Base-by-base conservation (phyloP, 2,888 invertebrate species). In the Aspidiotus destructor region DNA sequence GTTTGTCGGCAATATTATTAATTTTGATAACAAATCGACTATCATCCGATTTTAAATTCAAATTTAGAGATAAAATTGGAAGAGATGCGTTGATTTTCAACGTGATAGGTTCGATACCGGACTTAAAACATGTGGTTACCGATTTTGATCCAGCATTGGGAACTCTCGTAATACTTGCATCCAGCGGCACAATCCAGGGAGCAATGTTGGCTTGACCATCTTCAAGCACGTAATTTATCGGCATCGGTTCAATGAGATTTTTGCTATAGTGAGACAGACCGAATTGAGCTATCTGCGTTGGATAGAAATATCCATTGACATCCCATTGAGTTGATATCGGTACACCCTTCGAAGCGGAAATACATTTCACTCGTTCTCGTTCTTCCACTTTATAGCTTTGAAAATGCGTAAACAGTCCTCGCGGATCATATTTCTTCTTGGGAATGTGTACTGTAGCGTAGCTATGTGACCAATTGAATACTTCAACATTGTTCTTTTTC, bases 281-380 rank as follows among this genome's bases (percentile, higher is more conserved):
- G 77, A 93, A 99, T 78, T 99, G 99, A 8, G 98, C 96, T 73
- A 99, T 96, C 80, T 99, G 98, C 1, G 96, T 98, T 0, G 98
- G 96, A 79, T 99, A 99, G 78, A 88, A 94, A 78, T 98, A 97
- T 0, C 98, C 98, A 71, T 86, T 85, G 48, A 89, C 87, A 74
- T 94, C 92, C 99, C 99, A 99, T 76, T 96, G 96, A 0, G 89
- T 92, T n/a, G 93, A 93, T 67, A 96, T 87, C 0, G 96, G 96
- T 15, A 96, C 94, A 60, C 96, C 96, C 76, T 94, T 92, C 13
- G 85, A 84, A 0, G 90, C 97, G 78, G 92, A 94, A 74, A 99
- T 88, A 78, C 96, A 97, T 78, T 96, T 94, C 0, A 99, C 98
- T 69, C 97, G 82, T 75, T 96, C 95, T 64, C 98, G 81, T 7